Evolutionary conservation across 1,140 invertebrate genomes (phyloP), one percentile per base, ranked within the genome.

Genomic region (Papilio glaucus): DNA sequence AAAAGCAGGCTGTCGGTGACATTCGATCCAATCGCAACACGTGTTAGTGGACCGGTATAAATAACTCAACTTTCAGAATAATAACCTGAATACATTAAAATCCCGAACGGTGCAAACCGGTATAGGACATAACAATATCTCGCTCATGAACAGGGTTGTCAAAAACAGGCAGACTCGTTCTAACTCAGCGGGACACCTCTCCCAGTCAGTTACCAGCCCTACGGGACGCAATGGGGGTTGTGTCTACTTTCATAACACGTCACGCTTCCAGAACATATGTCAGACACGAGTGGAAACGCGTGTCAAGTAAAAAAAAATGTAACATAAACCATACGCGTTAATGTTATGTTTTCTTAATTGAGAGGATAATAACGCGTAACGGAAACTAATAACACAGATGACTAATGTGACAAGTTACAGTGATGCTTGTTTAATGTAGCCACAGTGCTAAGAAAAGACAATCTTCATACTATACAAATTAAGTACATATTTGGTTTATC

Each of bases 131-230:
- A 77, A 76, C 72, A 72, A 77, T 74, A 62, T 78, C 21, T 24
- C 81, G 77, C 82, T 77, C 78, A 77, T 75, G 72, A 81, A 80
- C 81, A 83, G 77, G 77, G 82, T 76, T 85, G 86, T 88, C 86
- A 87, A 72, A 79, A 69, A 21, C 84, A 88, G 81, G 73, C 79
- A 76, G 62, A 74, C 61, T 63, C 71, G 72, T 63, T 68, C 60
- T 74, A 71, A 37, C 77, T 69, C 76, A 77, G 76, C 79, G 71
- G 79, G 80, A 72, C 72, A 72, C 68, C 37, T 53, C 67, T 74
- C 72, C 29, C 71, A 38, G 37, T 42, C 39, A 18, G 39, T 53
- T 62, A 73, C 45, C 77, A 79, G 63, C 81, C 80, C 78, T 84
- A 68, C 33, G 67, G 77, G 69, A 77, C 57, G 42, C 67, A 49